Base-by-base conservation (phyloP, 2,797 vertebrate species). In the Cyclopterus lumpus region DNA sequence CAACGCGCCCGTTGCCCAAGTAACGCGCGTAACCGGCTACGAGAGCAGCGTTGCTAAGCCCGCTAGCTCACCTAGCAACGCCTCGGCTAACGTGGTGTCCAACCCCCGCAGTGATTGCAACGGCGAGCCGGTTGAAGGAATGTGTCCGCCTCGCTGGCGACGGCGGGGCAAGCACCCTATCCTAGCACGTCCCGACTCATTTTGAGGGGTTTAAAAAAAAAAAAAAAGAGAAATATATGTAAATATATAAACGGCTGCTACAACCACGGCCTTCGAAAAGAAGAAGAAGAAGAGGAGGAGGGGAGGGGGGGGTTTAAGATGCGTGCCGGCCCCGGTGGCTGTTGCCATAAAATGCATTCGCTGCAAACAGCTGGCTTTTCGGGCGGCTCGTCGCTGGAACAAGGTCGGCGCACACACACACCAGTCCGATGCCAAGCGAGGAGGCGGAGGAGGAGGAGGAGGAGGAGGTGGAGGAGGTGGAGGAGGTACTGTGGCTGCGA, bases 81-180 rank as follows among this genome's bases (percentile, higher is more conserved):
- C 86, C 84, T 79, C 79, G 4, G 77, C 82, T 88, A 68, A 73
- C 20, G 88, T 30, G 36, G 76, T 71, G 87, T 82, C 78, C 38
- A 40, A 73, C 66, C 70, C 57, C 90, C 83, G 90, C 91, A 90
- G 90, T 89, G 92, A 90, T 87, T 89, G 79, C 84, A 86, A 30
- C 76, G n/a, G 87, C 79, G 28, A 83, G 69, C 70, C 87, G 84
- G 66, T 88, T 75, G 77, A 73, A 89, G 88, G 88, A 88, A 86
- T 91, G 60, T 64, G 46, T 86, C 87, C 86, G 81, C 84, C 86
- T 88, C 83, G 89, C 90, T 91, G 79, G 75, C 82, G 84, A 86
- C 36, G 79, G 75, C 77, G 76, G 75, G 62, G 64, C 79, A 28
- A 83, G 86, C 86, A 83, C 71, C 83, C 84, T 76, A 83, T 87